A percentile compares a stretch with the other conserved stretches of the same genome.
These are phyloP conservation scores for Aethes cnicana DNA, from an alignment of 2,888 invertebrate species.

Conservation along the genomic window DNA sequence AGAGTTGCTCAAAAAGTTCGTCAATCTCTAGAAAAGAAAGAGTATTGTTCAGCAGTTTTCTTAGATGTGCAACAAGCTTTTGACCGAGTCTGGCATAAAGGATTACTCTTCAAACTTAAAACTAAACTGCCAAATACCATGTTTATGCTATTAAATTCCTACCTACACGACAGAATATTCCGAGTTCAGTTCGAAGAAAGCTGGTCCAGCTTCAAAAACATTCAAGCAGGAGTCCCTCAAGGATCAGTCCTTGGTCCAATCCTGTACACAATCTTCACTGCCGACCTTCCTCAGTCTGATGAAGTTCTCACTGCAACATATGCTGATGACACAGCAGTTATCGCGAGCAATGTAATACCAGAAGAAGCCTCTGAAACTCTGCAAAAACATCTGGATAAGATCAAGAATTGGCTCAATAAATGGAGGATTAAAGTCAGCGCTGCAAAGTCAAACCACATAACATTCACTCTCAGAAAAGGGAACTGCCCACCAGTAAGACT, in stretches of 20 bases:
- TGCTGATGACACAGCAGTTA: conserved; percentile 31
- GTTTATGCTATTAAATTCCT: too few species aligned
- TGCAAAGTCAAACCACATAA: conserved; percentile 27
- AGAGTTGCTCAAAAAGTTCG: neutral
- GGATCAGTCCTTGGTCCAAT: conserved; percentile 21
- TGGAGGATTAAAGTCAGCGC: conserved; percentile 31
- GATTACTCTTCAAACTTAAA: conserved; percentile 1
- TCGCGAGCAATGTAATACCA: conserved; percentile 13
- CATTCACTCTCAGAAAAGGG: conserved; percentile 19
- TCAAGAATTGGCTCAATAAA: conserved; percentile 26
- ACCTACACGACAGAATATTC: conserved; percentile 8
- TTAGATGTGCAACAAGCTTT: too few species aligned
- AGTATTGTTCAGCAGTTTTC: conserved; percentile 37
- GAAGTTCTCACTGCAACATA: conserved; percentile 24
- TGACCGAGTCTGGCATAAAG: conserved; percentile 28
- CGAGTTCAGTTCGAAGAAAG: conserved; percentile 6
- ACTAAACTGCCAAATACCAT: too few species aligned
- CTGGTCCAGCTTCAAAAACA: neutral
- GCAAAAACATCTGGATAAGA: conserved; percentile 19
- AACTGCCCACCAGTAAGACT: conserved; percentile 23
- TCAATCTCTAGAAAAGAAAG: conserved; percentile 17
- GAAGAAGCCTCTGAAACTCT: conserved; percentile 10
- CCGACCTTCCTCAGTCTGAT: conserved; percentile 7
- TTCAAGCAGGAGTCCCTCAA: conserved; percentile 15
- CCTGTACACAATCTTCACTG: conserved; percentile 17